Evolutionary conservation across 2,888 invertebrate genomes (phyloP), one percentile per base, ranked within the genome.

Genomic region (Drosophila macrothrix): DNA sequence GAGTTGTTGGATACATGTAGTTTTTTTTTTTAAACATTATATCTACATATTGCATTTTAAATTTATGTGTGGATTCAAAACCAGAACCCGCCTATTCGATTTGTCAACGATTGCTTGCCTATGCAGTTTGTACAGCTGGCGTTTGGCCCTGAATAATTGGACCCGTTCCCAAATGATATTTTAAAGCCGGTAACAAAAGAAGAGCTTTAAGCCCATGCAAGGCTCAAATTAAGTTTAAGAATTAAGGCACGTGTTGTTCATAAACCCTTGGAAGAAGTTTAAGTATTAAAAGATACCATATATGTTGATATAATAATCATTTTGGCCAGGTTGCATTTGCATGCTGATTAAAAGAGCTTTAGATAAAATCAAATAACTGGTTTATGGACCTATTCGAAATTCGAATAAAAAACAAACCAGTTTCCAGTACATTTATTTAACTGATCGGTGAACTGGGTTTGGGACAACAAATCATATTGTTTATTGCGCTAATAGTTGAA

Each of bases 251-350:
- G 78, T 41, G 7, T 64, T 25, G n/a, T 19, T 0, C 67, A 58
- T 81, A 73, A 83, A 75, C 81, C 69, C 12, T 31, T 53, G 9
- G 39, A 54, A 52, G 49, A 65, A 19, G 55, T 50, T 16, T 22
- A 14, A 31, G 43, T 31, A 31, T 31, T 9, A 14, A 4, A n/a
- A 56, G 9, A 33, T 63, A 60, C 46, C 56, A 62, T 14, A 56
- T 43, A 22, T 63, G 6, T 46, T 52, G 22, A 53, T 46, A 62
- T 62, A 76, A 64, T 83, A 73, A 78, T 78, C 59, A 82, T 63
- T 54, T 72, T 82, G 76, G 73, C 58, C 83, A 82, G 75, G 35
- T 78, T 84, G 70, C 75, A 83, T 76, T 82, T 87, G 82, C 77
- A 80, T 73, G 78, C 67, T 78, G 76, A 67, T 76, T 80, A 69